A percentile compares a stretch with the other conserved stretches of the same genome.
Evolutionary conservation across 2,113 vertebrate species (phyloP).

Genomic region (Rhinolophus sinicus): DNA sequence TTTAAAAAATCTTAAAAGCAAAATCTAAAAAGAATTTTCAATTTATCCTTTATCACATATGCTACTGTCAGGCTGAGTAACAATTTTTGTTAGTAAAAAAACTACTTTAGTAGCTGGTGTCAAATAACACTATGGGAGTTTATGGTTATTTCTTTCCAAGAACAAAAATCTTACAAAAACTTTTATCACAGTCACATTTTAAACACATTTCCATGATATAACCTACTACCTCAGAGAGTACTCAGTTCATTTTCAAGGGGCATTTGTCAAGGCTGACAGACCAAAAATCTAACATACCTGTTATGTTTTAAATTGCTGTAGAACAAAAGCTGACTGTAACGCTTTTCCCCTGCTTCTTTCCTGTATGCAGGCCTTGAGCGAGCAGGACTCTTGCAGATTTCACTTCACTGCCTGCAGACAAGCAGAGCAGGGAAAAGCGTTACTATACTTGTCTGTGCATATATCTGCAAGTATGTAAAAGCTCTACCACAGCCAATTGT

Average conservation of each 20-base stretch:
- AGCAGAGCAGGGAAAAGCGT: conserved; percentile 81
- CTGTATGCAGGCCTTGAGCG: conserved; percentile 79
- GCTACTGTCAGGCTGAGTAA: neutral
- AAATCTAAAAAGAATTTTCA: conserved; percentile 52
- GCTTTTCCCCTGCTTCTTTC: conserved; percentile 80
- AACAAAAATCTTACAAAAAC: conserved; percentile 51
- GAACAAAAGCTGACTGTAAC: conserved; percentile 78
- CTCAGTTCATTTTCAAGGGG: conserved; percentile 52
- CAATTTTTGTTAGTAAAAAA: conserved; percentile 33
- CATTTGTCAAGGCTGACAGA: conserved; percentile 86
- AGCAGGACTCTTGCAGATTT: conserved; percentile 80
- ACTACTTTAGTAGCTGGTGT: neutral
- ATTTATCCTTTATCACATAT: conserved; percentile 3
- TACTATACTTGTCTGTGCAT: conserved; percentile 68
- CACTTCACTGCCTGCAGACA: conserved; percentile 82
- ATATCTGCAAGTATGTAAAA: conserved; percentile 53
- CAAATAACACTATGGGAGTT: neutral
- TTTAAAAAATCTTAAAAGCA: neutral
- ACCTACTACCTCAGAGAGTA: conserved; percentile 26
- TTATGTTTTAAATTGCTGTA: conserved; percentile 78
- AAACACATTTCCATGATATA: conserved; percentile 45
- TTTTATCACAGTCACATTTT: conserved; percentile 38
- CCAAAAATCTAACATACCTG: conserved; percentile 86
- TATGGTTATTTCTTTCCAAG: conserved; percentile 1
- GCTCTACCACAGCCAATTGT: conserved; percentile 58